Conservation (phyloP, 2,888 invertebrate species). For the Ctenicera cuprea region DNA sequence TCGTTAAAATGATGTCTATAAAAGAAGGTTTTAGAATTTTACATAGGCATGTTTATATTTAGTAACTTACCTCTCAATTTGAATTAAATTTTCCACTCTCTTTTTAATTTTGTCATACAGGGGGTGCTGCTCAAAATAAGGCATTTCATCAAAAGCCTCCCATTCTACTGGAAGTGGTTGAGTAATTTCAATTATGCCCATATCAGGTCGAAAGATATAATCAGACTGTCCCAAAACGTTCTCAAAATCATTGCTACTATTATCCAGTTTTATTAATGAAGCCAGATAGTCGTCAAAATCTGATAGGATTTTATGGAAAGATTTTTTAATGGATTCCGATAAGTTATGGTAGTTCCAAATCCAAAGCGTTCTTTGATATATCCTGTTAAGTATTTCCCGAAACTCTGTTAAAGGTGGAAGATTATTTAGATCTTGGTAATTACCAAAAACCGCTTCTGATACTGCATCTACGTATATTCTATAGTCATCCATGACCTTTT, state of each 20-base stretch:
- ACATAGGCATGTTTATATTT: not conserved
- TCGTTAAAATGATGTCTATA: constrained; percentile 53
- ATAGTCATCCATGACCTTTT: constrained; percentile 57
- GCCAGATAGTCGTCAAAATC: constrained; percentile 71
- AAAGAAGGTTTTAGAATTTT: constrained; percentile 15
- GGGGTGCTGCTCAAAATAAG: constrained; percentile 75
- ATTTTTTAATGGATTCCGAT: constrained; percentile 70
- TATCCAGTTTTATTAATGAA: constrained; percentile 53
- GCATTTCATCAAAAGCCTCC: constrained; percentile 76
- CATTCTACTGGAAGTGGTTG: constrained; percentile 77
- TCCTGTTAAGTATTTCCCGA: constrained; percentile 68
- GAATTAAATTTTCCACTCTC: constrained; percentile 70
- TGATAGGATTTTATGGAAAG: constrained; percentile 69
- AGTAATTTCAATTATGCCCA: constrained; percentile 74
- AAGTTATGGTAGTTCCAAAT: constrained; percentile 73
- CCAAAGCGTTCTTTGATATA: constrained; percentile 70
- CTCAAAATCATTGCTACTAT: constrained; percentile 53
- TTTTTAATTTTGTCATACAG: constrained; percentile 73
- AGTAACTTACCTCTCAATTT: constrained; percentile 68
- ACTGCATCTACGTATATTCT: constrained; percentile 57
- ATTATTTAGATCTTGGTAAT: constrained; percentile 71
- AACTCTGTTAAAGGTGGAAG: constrained; percentile 72
- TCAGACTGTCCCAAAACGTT: constrained; percentile 70
- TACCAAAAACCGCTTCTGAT: constrained; percentile 71
- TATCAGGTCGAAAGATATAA: constrained; percentile 74